A percentile compares a stretch with the other conserved stretches of the same genome.
Conservation (phyloP, 2,113 vertebrate genomes). For the Sciurus niger region DNA sequence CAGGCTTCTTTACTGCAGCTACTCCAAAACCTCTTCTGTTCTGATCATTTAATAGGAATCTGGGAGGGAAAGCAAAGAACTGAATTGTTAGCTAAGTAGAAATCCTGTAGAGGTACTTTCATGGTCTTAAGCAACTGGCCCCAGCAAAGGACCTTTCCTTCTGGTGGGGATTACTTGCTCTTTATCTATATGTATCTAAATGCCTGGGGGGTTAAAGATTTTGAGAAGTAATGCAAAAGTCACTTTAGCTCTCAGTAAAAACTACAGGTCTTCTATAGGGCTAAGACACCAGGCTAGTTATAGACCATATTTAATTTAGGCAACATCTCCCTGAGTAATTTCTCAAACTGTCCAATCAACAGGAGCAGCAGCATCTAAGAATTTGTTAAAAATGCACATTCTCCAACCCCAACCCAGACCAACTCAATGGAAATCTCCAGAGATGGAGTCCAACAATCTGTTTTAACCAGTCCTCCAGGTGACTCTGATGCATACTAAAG, state of each 20-base stretch:
- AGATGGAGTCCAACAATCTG: neutral
- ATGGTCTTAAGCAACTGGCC: neutral
- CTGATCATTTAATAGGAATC: constrained; percentile 32
- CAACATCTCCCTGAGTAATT: neutral
- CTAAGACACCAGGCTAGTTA: neutral
- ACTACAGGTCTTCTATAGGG: neutral
- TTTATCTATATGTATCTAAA: neutral
- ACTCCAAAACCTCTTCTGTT: constrained; percentile 17
- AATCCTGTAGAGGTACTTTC: neutral
- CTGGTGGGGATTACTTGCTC: neutral
- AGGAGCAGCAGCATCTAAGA: neutral
- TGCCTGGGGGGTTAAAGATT: neutral
- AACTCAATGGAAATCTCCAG: neutral
- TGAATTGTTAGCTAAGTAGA: neutral
- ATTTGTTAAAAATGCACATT: neutral
- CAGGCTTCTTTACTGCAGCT: constrained; percentile 1
- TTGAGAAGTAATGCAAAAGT: constrained; percentile 42
- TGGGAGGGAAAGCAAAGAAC: neutral
- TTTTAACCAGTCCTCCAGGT: neutral
- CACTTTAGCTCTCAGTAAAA: neutral
- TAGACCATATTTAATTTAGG: neutral
- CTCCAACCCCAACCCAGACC: neutral
- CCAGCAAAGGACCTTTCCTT: neutral
- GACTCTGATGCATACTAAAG: neutral
- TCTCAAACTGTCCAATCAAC: neutral